These are phyloP conservation scores for Cotesia typhae DNA, from an alignment of 1,140 invertebrate species.

Conservation along the genomic window DNA sequence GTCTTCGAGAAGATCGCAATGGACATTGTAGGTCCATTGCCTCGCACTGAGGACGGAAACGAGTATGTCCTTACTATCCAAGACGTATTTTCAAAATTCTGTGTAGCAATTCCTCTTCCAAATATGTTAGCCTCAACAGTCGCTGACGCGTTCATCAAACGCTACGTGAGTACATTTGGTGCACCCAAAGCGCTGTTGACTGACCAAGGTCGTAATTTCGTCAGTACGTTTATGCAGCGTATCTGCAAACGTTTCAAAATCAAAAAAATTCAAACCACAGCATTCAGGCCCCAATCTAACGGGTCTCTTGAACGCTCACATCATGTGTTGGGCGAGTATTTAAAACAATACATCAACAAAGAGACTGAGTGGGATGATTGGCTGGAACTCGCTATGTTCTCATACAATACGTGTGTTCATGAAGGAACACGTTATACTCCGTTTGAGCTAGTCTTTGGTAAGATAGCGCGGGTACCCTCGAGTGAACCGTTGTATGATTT, in stretches of 20 bases:
- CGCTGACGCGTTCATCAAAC: neutral
- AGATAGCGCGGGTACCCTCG: too few species aligned
- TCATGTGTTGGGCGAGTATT: too few species aligned
- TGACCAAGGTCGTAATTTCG: conserved; percentile 36
- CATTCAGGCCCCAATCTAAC: too few species aligned
- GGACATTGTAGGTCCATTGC: conserved; percentile 1
- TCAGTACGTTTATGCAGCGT: conserved; percentile 37
- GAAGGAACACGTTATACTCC: too few species aligned
- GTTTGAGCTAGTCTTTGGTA: too few species aligned
- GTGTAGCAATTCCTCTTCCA: neutral
- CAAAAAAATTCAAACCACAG: too few species aligned
- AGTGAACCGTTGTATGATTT: too few species aligned
- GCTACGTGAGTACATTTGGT: conserved; percentile 15
- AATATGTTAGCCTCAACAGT: neutral
- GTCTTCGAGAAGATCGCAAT: neutral
- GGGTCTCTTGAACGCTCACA: too few species aligned
- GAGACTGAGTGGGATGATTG: too few species aligned
- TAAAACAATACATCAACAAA: conserved; percentile 14
- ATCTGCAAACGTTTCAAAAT: conserved; percentile 41
- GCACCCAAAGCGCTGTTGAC: conserved; percentile 1
- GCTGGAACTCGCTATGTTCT: too few species aligned
- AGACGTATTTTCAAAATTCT: conserved; percentile 12
- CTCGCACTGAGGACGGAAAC: neutral
- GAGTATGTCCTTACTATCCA: conserved; percentile 20
- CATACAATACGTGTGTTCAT: too few species aligned